These are phyloP conservation scores for Bufo bufo DNA, from an alignment of 2,113 vertebrate species.

Conservation along the genomic window DNA sequence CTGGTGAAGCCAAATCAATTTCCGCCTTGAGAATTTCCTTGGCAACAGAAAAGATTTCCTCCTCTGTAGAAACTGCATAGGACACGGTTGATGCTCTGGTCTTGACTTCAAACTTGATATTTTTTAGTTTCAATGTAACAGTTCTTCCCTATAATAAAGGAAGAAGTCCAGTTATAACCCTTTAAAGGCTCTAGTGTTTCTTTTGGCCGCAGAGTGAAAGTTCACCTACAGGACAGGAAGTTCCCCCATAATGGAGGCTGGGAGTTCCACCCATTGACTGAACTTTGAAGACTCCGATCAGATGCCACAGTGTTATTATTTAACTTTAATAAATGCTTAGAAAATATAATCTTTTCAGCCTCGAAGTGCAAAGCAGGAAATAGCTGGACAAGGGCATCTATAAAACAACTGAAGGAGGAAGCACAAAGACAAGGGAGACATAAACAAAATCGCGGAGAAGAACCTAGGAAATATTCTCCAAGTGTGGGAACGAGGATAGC, in stretches of 20 bases:
- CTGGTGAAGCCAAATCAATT: constrained; percentile 84
- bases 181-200: constrained; percentile 1
- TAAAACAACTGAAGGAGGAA: constrained; percentile 45
- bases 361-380: background rate
- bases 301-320: constrained; percentile 5
- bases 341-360: background rate
- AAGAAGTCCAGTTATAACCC: background rate
- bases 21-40: constrained; percentile 90
- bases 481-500: background rate
- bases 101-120: constrained; percentile 95
- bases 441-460: background rate
- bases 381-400: constrained; percentile 1
- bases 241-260: background rate
- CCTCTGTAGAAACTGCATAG: constrained; percentile 80
- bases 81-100: constrained; percentile 83
- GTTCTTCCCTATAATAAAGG: constrained; percentile 82
- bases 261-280: constrained; percentile 36
- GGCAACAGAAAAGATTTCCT: constrained; percentile 90
- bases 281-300: background rate
- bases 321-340: constrained; percentile 13
- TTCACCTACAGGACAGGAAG: background rate
- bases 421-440: background rate
- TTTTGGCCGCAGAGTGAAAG: constrained; percentile 46
- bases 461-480: background rate
- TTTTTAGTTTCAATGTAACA: constrained; percentile 93